Base-by-base conservation (phyloP, 2,797 vertebrate genomes). In the Lepus townsendii region DNA sequence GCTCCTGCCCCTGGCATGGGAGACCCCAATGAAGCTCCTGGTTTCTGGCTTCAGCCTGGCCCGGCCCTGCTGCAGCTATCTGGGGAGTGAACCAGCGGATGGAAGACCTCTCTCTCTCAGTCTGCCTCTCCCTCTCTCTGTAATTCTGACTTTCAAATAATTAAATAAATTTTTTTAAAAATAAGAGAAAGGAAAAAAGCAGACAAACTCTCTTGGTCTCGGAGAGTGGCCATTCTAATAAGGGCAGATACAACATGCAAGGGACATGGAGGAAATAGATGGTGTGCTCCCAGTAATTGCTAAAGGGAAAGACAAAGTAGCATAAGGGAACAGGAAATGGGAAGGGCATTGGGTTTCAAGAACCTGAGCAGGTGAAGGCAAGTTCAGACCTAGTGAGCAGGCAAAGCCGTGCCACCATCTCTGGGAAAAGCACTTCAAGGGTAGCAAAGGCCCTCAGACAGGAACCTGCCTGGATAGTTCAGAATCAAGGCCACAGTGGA, bases 381-480 rank as follows among this genome's bases (percentile, higher is more conserved):
- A 71, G 5, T 91, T 35, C 90, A 32, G 32, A 32, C 16, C 85
- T 47, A 3, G 4, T 17, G 65, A 71, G 30, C 5, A 50, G n/a
- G 50, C 9, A 35, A 27, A 42, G 19, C 19, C 22, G 1, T 3
- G 10, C 17, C 0, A n/a, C 62, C 52, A 22, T 17, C 42, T 60
- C 35, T 6, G 8, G 24, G 13, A 80, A 69, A 19, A 65, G 35
- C 32, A 38, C 26, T 69, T 50, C 66, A n/a, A 19, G 22, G 60
- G 2, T 0, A 30, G 30, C 62, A 63, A 87, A 38, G 62, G 84
- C n/a, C 62, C 62, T 47, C 42, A 12, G 72, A 47, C 50, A n/a
- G 63, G 8, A 66, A 8, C 1, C 0, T 3, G 2, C 27, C 57
- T 30, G 11, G 35, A 11, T 2, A n/a, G 42, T n/a, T 63, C 54